Conservation (phyloP, 1,140 invertebrate species). For the Apis cerana region DNA sequence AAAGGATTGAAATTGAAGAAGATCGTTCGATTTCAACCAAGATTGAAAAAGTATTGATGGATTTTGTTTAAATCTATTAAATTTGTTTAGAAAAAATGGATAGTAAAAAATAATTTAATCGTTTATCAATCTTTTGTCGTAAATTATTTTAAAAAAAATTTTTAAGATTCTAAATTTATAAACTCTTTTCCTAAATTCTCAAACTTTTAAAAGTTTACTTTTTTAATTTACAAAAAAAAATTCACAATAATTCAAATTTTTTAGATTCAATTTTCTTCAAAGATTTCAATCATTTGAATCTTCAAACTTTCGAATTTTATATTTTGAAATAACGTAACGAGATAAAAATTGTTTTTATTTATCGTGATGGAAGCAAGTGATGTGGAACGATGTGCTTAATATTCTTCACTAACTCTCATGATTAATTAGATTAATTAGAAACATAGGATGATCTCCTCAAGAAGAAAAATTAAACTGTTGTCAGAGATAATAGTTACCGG, state of each 20-base stretch:
- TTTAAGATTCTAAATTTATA: neutral
- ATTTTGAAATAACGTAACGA: too few relatives aligned
- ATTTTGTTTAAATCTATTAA: too few relatives aligned
- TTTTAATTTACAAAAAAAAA: too few relatives aligned
- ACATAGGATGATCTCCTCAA: neutral
- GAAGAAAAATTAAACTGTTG: slow-evolving; percentile 25
- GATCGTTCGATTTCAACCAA: slow-evolving; percentile 1
- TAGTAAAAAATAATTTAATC: too few relatives aligned
- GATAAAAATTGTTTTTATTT: too few relatives aligned
- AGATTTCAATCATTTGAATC: neutral
- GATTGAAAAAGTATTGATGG: neutral
- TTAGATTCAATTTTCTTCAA: too few relatives aligned
- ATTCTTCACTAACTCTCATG: neutral
- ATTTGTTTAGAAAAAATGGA: too few relatives aligned
- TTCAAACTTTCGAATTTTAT: neutral
- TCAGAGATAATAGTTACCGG: slow-evolving; percentile 33
- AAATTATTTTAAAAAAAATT: neutral
- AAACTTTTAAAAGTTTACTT: too few relatives aligned
- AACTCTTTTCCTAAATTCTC: too few relatives aligned
- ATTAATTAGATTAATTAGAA: slow-evolving; percentile 19
- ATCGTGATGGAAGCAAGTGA: too few relatives aligned
- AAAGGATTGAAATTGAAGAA: neutral
- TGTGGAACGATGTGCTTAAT: neutral
- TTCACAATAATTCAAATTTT: too few relatives aligned
- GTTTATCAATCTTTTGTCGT: neutral